A percentile compares a stretch with the other conserved stretches of the same genome.
Conservation (phyloP, 2,888 invertebrate species). For the Elmis aenea region DNA sequence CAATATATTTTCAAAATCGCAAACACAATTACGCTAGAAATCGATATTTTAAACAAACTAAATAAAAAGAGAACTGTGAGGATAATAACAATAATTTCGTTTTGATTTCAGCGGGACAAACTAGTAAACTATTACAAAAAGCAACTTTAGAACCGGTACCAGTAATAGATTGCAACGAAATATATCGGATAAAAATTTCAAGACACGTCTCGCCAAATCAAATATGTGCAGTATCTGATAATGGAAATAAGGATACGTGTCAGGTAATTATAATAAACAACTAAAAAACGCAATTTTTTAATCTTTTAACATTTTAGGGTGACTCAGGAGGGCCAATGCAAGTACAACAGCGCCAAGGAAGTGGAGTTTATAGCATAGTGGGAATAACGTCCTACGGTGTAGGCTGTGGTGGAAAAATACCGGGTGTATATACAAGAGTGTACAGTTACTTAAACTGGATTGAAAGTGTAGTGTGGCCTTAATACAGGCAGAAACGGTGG, state of each 20-base stretch:
- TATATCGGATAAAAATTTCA: constrained; percentile 9
- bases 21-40: no score
- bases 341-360: constrained; percentile 21
- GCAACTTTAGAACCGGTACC: constrained; percentile 24
- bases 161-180: constrained; percentile 16
- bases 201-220: constrained; percentile 30
- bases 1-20: no score
- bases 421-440: constrained; percentile 42
- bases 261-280: constrained; percentile 19
- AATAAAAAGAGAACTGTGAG: no score
- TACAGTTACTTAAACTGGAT: constrained; percentile 42
- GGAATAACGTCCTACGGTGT: constrained; percentile 44
- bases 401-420: constrained; percentile 37
- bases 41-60: no score
- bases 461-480: constrained; percentile 42
- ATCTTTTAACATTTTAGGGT: no score
- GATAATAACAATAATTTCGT: no score
- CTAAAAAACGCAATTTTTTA: no score
- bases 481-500: no score
- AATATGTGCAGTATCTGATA: constrained; percentile 34
- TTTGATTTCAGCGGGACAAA: no score
- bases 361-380: constrained; percentile 34
- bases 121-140: constrained; percentile 32
- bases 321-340: constrained; percentile 56
- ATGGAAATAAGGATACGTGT: constrained; percentile 26